Conservation (phyloP, 2,888 invertebrate species). For the Drosophila peninsularis region DNA sequence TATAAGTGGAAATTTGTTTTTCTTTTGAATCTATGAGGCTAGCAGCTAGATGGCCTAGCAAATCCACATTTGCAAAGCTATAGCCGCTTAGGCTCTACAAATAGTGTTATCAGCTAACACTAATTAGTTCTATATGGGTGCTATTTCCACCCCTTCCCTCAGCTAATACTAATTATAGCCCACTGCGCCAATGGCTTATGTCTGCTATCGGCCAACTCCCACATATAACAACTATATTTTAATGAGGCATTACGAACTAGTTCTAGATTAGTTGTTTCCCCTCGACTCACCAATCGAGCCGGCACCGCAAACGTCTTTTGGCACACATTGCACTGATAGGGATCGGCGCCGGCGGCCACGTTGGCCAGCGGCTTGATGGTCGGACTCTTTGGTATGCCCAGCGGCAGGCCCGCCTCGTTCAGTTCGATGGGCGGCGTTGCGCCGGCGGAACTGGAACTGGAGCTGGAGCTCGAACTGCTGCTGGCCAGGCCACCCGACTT, state of each 20-base stretch:
- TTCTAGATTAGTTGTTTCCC: no score
- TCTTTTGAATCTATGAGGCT: no score
- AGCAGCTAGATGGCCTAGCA: no score
- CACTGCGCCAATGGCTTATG: neutral
- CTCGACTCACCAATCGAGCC: constrained; percentile 88
- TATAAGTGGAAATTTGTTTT: neutral
- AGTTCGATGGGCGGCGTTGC: constrained; percentile 58
- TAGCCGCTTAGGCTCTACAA: neutral
- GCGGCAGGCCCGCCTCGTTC: constrained; percentile 65
- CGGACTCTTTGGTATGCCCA: constrained; percentile 83
- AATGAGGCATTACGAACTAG: neutral
- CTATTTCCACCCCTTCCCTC: neutral
- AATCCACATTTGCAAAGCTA: no score
- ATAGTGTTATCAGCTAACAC: neutral
- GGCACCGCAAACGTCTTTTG: constrained; percentile 96
- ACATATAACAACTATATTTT: neutral
- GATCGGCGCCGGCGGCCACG: constrained; percentile 86
- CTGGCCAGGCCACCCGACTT: constrained; percentile 13
- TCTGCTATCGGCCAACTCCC: neutral
- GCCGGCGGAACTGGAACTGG: constrained; percentile 1
- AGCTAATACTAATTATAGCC: neutral
- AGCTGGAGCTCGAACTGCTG: neutral
- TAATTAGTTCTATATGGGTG: neutral
- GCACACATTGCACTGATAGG: constrained; percentile 95
- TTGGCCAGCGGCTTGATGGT: constrained; percentile 79